Evolutionary conservation across 2,797 vertebrate genomes (phyloP), one percentile per base, ranked within the genome.

Genomic region (Neostethus bicornis): DNA sequence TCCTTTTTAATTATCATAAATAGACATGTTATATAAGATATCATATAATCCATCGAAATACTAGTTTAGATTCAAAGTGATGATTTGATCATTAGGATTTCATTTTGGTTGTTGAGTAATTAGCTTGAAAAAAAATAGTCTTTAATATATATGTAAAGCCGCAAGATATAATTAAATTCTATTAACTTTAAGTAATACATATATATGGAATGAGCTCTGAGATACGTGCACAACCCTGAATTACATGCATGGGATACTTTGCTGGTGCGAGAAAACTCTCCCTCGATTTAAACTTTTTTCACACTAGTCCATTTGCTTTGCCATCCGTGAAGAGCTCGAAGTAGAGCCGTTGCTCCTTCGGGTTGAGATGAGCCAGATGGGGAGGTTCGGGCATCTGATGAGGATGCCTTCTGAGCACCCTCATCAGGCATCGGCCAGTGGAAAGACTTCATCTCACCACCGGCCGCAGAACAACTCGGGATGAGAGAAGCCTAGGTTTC

Each of bases 101-200:
- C 58, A 61, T 53, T 79, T 83, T 61, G 74, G 61, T 83, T 72
- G 68, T 79, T 84, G 74, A 61, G 58, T 75, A 80, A 73, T 74
- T 84, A 84, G 79, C 77, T 70, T n/a, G n/a, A n/a, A n/a, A n/a
- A 46, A 77, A 79, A 82, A 83, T 89, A 84, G 83, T 85, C 77
- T 83, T 86, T 90, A 90, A 90, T 90, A 90, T 89, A 89, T 90
- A 84, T 80, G 46, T 85, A 77, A 85, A 83, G 65, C 71, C 61
- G 61, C 73, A 73, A 83, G 64, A 86, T 87, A 86, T 85, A 85
- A 89, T 83, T 52, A 83, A 89, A 87, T 73, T 79, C 59, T 89
- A 87, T 89, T 85, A 85, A 85, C 65, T 82, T 80, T 86, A 89
- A 87, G 58, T 77, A 65, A 79, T 74, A 62, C 76, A 66, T 84